Base-by-base conservation (phyloP, 2,797 vertebrate genomes). In the Sylvilagus floridanus region DNA sequence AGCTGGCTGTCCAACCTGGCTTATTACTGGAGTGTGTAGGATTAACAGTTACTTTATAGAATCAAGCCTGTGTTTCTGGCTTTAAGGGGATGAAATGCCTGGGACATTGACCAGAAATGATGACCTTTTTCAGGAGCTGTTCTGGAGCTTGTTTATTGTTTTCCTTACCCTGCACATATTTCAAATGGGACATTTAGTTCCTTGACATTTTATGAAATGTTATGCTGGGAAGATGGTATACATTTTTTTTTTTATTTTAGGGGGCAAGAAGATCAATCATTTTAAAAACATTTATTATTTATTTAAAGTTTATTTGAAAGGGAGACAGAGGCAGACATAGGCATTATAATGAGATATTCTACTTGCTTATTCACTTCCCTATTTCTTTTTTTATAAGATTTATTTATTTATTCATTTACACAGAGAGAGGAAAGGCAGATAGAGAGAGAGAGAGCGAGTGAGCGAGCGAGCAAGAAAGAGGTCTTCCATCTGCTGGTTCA, bases 1-100 rank as follows among this genome's bases (percentile, higher is more conserved):
- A 19, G 14, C 63, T 90, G 60, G 60, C 19, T 81, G 47, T 32
- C 22, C 22, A 76, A 47, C 10, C 24, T 88, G 3, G n/a, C 37
- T 68, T 90, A 76, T n/a, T 76, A 50, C 21, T 28, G n/a, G 84
- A 50, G 30, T 52, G 7, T n/a, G 16, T 28, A 93, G 88, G 62
- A 85, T 83, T 90, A 83, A 92, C 16, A 73, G 19, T 83, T 81
- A 69, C 19, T 92, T 94, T 68, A 52, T 32, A 92, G 13, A 77
- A 17, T 95, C 68, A 78, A 57, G 94, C n/a, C 22, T 77, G 17
- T 1, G 26, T 50, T 47, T 63, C 16, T 84, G 13, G 73, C 4
- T 84, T 77, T 87, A 65, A 71, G 57, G 82, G 62, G 90, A 26
- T 68, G 76, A 73, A 71, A 21, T 83, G 19, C 73, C 89, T 84